phyloP scores from a whole-genome alignment of 1,140 invertebrate species.

The Tetramorium parvispinum region DNA sequence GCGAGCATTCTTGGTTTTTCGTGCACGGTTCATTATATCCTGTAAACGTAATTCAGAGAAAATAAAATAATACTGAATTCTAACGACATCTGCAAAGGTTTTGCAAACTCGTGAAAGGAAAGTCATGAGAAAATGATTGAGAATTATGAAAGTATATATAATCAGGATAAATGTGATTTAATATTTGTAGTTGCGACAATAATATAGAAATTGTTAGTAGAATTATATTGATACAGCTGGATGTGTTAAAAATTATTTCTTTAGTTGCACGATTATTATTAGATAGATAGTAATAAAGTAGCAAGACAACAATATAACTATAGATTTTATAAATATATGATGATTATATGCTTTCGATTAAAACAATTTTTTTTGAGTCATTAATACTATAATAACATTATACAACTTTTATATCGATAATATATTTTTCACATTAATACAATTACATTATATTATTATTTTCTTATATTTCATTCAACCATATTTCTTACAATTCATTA shows the following conservation, averaged over 20 bases:
- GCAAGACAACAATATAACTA: neutral
- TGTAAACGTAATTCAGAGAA: neutral
- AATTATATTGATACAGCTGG: neutral
- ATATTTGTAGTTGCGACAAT: neutral
- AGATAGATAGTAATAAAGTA: neutral
- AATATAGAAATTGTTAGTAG: neutral
- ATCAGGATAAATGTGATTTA: neutral
- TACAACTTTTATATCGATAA: neutral
- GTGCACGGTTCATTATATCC: constrained; percentile 31
- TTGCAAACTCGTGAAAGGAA: neutral
- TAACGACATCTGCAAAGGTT: neutral
- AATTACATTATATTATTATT: neutral
- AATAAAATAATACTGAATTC: neutral
- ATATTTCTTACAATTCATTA: neutral
- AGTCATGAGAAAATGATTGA: neutral
- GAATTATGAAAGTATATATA: neutral
- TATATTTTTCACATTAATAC: neutral
- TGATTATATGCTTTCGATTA: neutral
- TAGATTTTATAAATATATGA: neutral
- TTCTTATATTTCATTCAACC: neutral
- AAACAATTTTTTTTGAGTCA: neutral
- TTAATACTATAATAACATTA: neutral
- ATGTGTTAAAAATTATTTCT: neutral
- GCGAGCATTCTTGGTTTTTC: constrained; percentile 49
- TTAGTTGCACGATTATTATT: neutral